These are phyloP conservation scores for Drosophila quadrilineata DNA, from an alignment of 1,140 invertebrate species.

Conservation along the genomic window DNA sequence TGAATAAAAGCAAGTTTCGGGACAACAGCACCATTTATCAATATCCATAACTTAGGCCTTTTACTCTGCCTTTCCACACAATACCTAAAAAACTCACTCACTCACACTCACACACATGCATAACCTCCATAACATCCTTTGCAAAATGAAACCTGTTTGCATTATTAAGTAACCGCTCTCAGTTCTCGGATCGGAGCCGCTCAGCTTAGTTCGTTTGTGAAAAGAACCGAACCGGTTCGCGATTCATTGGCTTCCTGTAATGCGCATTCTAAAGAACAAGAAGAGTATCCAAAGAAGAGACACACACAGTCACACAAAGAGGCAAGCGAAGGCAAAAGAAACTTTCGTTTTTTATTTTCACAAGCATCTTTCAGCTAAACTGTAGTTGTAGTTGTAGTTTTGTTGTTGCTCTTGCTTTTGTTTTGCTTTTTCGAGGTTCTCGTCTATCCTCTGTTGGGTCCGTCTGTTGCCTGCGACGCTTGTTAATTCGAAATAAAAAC, in stretches of 20 bases:
- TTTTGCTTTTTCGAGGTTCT: background rate
- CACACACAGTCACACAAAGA: background rate
- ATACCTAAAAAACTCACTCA: background rate
- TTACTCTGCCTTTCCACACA: background rate
- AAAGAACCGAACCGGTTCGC: constrained; percentile 53
- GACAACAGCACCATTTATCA: constrained; percentile 19
- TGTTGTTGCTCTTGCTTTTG: constrained; percentile 1
- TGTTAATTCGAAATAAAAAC: constrained; percentile 79
- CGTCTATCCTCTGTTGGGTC: constrained; percentile 4
- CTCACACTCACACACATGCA: background rate
- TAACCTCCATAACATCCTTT: constrained; percentile 22
- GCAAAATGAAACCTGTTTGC: constrained; percentile 64
- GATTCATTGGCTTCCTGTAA: constrained; percentile 56
- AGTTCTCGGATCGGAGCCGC: background rate
- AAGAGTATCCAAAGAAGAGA: constrained; percentile 4
- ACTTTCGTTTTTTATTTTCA: constrained; percentile 70
- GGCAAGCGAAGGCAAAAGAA: constrained; percentile 27
- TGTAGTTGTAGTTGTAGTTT: no score
- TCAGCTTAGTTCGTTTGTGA: constrained; percentile 7
- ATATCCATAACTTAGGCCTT: constrained; percentile 63
- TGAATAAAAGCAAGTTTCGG: constrained; percentile 3
- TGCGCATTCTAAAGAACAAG: constrained; percentile 48
- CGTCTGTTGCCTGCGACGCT: constrained; percentile 46
- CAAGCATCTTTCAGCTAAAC: constrained; percentile 17
- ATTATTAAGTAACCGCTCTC: constrained; percentile 70